Evolutionary conservation across 35 echinoderm and acorn worm genomes (phyloP).

Genomic region (Heliocidaris erythrogramma): DNA sequence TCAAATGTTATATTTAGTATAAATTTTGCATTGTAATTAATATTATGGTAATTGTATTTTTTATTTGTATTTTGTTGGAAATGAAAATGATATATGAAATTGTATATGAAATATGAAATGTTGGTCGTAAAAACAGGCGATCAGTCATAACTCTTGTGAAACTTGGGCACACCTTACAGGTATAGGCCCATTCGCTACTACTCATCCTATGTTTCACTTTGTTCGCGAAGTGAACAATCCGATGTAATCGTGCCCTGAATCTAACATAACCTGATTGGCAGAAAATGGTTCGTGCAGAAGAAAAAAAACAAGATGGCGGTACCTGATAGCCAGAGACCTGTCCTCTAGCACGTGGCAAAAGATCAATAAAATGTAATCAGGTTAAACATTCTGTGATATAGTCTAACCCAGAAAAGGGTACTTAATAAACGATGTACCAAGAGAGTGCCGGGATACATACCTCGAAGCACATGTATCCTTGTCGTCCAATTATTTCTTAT

Average conservation of each 20-base stretch:
- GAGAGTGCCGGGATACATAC: background rate
- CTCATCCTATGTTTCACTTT: too few species aligned
- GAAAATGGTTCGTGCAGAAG: background rate
- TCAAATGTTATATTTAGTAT: too few species aligned
- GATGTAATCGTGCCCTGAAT: background rate
- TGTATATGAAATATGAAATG: too few species aligned
- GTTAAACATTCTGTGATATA: background rate
- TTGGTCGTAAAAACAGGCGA: too few species aligned
- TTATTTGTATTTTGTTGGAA: too few species aligned
- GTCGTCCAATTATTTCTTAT: background rate
- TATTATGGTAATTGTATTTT: too few species aligned
- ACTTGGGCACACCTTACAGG: too few species aligned
- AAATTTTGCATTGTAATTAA: too few species aligned
- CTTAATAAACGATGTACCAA: background rate
- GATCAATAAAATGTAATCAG: constrained; percentile 12
- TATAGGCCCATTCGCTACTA: too few species aligned
- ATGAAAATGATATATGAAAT: too few species aligned
- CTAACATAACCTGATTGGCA: background rate
- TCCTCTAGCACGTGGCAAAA: background rate
- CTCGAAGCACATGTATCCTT: background rate
- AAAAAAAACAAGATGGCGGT: background rate
- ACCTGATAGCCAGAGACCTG: background rate
- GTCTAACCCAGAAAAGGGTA: background rate
- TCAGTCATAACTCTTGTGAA: too few species aligned
- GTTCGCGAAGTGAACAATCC: background rate